Evolutionary conservation across 2,797 vertebrate species (phyloP), one percentile per base, ranked within the genome.

Genomic region (Ptychadena robeensis): DNA sequence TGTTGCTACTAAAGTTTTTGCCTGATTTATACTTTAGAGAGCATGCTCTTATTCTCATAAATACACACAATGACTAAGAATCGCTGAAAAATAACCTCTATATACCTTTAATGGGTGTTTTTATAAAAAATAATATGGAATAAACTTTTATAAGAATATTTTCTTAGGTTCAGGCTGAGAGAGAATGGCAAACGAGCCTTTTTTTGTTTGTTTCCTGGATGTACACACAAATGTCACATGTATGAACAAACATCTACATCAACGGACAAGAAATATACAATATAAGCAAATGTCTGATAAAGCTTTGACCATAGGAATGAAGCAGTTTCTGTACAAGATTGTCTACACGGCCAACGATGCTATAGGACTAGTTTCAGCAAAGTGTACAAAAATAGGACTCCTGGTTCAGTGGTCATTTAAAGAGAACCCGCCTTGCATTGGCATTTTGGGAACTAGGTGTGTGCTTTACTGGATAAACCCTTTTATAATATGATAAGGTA

Each of bases 301-400:
- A 84, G 38, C 79, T 81, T 88, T 85, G 53, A 88, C 89, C 88
- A 90, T 92, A 91, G 89, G 57, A 92, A 80, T 87, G 86, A 88
- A 92, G 70, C 86, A 53, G 79, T 89, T 88, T 92, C 93, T 95
- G 93, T 94, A 95, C 94, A 95, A 88, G 94, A 95, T 95, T 95
- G 93, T 95, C 93, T 80, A 91, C 92, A 93, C 90, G 90, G 91
- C 89, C 91, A 90, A 75, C 31, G 90, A 86, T 86, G 87, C 91
- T 91, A 88, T 85, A 87, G 40, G 66, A 85, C 89, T 91, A 88
- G 91, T 48, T 88, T 90, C 82, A 88, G 89, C 89, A 88, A 89
- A 88, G 87, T 82, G 90, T 89, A 94, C 91, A 93, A 93, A 94
- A 90, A 93, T 93, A 88, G 87, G 93, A 86, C 27, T 73, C 82